Base-by-base conservation (phyloP, 2,113 vertebrate genomes). In the Plestiodon gilberti region DNA sequence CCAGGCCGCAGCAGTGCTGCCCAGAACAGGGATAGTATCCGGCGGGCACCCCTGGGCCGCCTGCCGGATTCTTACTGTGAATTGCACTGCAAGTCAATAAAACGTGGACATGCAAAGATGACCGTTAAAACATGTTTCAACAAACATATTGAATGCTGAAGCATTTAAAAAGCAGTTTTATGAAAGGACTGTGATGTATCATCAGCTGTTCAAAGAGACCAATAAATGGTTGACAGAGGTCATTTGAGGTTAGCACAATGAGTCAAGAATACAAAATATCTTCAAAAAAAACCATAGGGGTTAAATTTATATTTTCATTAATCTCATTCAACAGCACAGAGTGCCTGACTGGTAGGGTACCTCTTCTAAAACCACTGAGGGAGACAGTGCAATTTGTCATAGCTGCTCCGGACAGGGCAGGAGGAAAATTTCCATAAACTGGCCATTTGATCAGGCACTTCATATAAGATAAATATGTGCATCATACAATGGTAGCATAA, bases 221-320 rank as follows among this genome's bases (percentile, higher is more conserved):
- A 69, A 61, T 55, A 83, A 78, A 64, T 90, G 35, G 22, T 85
- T 83, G 28, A 70, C 62, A 18, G 8, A 83, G 67, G 83, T 69
- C 84, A 10, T n/a, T 84, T 90, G 83, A 90, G 14, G 65, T 88
- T 78, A 83, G 90, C 11, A 84, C 3, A 17, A 17, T 82, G 33
- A 79, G 4, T 62, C 43, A 9, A 61, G 76, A 86, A 78, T 57
- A 9, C 30, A 74, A 82, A 88, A 18, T 43, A 18, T 71, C 65
- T 17, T 86, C 64, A 55, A 74, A 83, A 73, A 69, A 52, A 89
- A 67, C 25, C 75, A 20, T 38, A 67, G 76, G n/a, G 25, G 48
- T 86, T 91, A 86, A 82, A 83, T 88, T 90, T 74, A 70, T 67
- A 87, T 94, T 92, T 87, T 35, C 40, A 76, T 65, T 88, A 86